A percentile compares a stretch with the other conserved stretches of the same genome.
These are phyloP conservation scores for Riparia riparia DNA, from an alignment of 2,113 vertebrate genomes.

Conservation along the genomic window DNA sequence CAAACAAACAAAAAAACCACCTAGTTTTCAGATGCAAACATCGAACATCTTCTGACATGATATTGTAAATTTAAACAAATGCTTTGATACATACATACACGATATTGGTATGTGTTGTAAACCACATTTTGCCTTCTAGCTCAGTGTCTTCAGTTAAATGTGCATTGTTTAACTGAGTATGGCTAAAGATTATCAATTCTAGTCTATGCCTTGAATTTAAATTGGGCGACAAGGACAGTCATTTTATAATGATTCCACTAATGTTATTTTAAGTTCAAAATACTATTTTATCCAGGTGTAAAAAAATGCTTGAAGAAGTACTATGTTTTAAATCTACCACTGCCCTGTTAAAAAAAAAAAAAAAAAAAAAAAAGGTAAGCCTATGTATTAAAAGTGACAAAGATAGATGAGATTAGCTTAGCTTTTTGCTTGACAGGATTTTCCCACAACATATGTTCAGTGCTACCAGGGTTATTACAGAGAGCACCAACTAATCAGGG, in stretches of 20 bases:
- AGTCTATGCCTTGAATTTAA: constrained; percentile 60
- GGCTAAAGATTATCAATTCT: constrained; percentile 58
- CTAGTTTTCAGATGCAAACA: neutral
- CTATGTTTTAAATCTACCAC: constrained; percentile 26
- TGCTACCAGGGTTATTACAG: constrained; percentile 71
- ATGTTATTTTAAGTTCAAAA: constrained; percentile 40
- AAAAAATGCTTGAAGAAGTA: constrained; percentile 47
- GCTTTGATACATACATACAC: fast-evolving
- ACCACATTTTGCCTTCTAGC: neutral
- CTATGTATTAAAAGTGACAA: constrained; percentile 65
- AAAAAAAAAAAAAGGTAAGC: constrained; percentile 35
- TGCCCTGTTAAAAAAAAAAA: neutral
- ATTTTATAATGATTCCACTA: constrained; percentile 40
- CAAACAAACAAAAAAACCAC: neutral
- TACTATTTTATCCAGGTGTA: constrained; percentile 24
- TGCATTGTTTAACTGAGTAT: constrained; percentile 62
- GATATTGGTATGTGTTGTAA: neutral
- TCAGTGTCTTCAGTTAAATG: constrained; percentile 36
- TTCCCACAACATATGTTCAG: constrained; percentile 77
- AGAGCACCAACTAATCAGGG: constrained; percentile 73
- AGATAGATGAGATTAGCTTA: constrained; percentile 72
- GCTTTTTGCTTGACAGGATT: constrained; percentile 76
- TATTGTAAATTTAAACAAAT: neutral
- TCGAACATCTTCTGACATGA: neutral
- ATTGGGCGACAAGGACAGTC: neutral